Evolutionary conservation across 1,140 invertebrate species (phyloP).

Genomic region (Coenobita brevimanus): DNA sequence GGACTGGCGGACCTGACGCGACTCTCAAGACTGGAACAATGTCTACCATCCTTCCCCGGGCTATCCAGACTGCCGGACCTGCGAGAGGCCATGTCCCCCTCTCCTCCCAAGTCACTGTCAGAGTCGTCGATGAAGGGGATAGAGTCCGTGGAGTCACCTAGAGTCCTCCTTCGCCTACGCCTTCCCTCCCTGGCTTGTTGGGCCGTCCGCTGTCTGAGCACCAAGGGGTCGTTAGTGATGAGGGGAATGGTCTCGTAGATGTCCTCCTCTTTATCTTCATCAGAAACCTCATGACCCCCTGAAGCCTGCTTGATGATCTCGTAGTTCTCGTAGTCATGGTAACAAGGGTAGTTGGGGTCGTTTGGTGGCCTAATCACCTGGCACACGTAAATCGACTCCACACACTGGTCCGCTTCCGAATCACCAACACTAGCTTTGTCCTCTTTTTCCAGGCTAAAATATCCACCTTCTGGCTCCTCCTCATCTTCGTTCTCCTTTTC

Average conservation of each 20-base stretch:
- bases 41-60: too few relatives aligned
- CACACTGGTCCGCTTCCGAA: constrained; percentile 53
- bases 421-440: constrained; percentile 38
- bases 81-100: constrained; percentile 22
- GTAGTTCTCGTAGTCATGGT: constrained; percentile 45
- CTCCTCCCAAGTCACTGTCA: constrained; percentile 18
- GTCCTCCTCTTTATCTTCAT: constrained; percentile 1
- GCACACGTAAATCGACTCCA: constrained; percentile 62
- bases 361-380: constrained; percentile 32
- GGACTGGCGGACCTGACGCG: too few relatives aligned
- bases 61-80: not conserved
- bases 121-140: constrained; percentile 58
- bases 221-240: constrained; percentile 19
- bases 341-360: not conserved
- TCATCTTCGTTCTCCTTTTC: not conserved
- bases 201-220: constrained; percentile 26
- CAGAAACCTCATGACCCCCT: not conserved
- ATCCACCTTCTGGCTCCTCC: constrained; percentile 59
- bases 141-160: constrained; percentile 34
- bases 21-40: too few relatives aligned
- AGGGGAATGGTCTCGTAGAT: constrained; percentile 7
- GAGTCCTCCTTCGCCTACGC: constrained; percentile 5
- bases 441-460: constrained; percentile 63
- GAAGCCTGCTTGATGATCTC: constrained; percentile 13
- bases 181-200: constrained; percentile 37